These are phyloP conservation scores for Pseudochromis fuscus DNA, from an alignment of 2,797 vertebrate species.

Conservation along the genomic window DNA sequence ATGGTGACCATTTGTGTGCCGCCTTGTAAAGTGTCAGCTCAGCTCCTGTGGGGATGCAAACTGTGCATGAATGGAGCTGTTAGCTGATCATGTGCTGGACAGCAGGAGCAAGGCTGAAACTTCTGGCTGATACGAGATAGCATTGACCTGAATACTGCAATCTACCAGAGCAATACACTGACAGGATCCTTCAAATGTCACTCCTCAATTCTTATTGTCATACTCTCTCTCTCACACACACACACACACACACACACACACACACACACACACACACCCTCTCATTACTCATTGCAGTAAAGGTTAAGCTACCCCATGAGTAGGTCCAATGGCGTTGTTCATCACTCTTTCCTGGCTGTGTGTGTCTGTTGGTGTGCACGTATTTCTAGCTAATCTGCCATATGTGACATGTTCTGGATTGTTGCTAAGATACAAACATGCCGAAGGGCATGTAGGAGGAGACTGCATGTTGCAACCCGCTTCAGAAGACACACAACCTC, in stretches of 20 bases:
- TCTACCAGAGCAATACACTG: conserved; percentile 23
- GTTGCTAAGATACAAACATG: conserved; percentile 74
- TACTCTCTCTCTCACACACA: conserved; percentile 3
- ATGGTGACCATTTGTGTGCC: conserved; percentile 9
- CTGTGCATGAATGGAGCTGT: conserved; percentile 30
- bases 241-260: conserved; percentile 14
- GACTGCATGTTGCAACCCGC: conserved; percentile 27
- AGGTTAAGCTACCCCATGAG: conserved; percentile 70
- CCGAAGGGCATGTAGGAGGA: conserved; percentile 51
- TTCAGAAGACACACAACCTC: conserved; percentile 7
- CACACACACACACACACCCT: conserved; percentile 18
- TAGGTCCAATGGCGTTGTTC: conserved; percentile 52
- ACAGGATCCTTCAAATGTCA: conserved; percentile 62
- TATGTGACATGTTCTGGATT: conserved; percentile 59
- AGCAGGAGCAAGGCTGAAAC: conserved; percentile 23
- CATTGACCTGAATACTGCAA: conserved; percentile 22
- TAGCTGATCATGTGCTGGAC: conserved; percentile 9
- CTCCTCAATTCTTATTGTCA: conserved; percentile 44
- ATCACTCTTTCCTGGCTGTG: conserved; percentile 55
- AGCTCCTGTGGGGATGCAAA: conserved; percentile 37
- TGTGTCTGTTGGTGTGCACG: not conserved
- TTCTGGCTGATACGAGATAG: conserved; percentile 24
- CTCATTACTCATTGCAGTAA: conserved; percentile 61
- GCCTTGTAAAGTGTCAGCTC: conserved; percentile 50
- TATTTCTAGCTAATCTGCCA: conserved; percentile 42